Conservation (phyloP, 2,113 vertebrate species). For the Chloebia gouldiae region DNA sequence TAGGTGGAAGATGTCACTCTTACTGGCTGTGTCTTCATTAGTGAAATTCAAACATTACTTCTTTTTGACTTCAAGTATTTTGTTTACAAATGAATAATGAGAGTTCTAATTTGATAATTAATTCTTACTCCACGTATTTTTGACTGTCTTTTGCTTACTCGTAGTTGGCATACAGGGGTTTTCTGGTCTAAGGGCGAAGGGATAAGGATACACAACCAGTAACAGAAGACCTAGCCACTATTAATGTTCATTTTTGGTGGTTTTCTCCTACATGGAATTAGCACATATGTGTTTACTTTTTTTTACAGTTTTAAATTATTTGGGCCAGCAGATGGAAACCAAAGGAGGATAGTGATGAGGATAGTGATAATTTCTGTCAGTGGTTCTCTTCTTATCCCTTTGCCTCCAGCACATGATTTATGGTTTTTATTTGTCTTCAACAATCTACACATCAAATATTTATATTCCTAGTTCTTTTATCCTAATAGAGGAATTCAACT, state of each 20-base stretch:
- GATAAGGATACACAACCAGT: neutral
- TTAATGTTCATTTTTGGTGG: neutral
- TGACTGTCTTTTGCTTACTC: neutral
- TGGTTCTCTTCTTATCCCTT: neutral
- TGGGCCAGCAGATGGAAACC: neutral
- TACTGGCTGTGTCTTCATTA: neutral
- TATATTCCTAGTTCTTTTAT: neutral
- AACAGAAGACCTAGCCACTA: neutral
- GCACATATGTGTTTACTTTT: neutral
- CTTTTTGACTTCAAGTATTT: neutral
- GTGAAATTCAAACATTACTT: neutral
- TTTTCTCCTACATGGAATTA: neutral
- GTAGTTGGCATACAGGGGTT: neutral
- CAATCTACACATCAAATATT: neutral
- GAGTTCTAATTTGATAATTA: neutral
- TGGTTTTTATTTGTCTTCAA: neutral
- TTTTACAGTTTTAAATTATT: neutral
- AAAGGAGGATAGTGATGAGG: neutral
- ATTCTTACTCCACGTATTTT: neutral
- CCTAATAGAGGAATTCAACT: neutral
- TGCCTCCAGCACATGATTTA: neutral
- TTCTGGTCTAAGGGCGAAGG: neutral
- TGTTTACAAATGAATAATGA: neutral
- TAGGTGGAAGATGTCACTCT: neutral
- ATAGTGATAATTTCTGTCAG: neutral